Evolutionary conservation across 2,797 vertebrate genomes (phyloP).

Genomic region (Chromis chromis): DNA sequence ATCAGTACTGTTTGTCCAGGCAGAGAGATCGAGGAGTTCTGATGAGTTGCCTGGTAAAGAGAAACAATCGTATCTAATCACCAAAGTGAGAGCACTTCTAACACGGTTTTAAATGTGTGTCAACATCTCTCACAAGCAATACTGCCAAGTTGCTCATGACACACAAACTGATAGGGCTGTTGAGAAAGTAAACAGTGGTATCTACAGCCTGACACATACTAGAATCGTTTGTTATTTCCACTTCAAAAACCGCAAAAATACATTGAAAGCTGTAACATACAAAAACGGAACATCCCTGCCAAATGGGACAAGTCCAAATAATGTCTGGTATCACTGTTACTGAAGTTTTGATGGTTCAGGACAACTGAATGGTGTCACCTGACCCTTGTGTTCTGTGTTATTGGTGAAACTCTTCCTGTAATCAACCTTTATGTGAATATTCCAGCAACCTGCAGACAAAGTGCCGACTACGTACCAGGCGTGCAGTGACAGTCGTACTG

Average conservation of each 20-base stretch:
- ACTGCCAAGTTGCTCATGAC: slow-evolving; percentile 14
- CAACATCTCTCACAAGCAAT: slow-evolving; percentile 20
- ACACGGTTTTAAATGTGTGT: slow-evolving; percentile 18
- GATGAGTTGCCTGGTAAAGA: slow-evolving; percentile 77
- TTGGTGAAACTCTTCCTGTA: background rate
- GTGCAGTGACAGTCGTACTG: slow-evolving; percentile 89
- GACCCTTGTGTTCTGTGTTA: background rate
- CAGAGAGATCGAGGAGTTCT: slow-evolving; percentile 38
- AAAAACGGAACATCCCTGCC: background rate
- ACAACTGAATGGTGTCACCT: background rate
- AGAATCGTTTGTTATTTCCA: slow-evolving; percentile 52
- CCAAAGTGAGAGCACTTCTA: background rate
- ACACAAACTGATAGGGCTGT: slow-evolving; percentile 42
- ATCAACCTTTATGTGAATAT: background rate
- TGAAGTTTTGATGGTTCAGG: background rate
- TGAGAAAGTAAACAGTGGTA: slow-evolving; percentile 64
- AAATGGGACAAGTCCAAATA: slow-evolving; percentile 22
- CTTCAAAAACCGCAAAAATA: slow-evolving; percentile 36
- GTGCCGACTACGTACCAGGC: slow-evolving; percentile 81
- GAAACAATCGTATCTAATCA: slow-evolving; percentile 49
- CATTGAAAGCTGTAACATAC: slow-evolving; percentile 6
- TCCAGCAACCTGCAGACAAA: too few species aligned
- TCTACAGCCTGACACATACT: slow-evolving; percentile 36
- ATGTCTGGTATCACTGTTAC: background rate
- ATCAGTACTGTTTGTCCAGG: slow-evolving; percentile 74